Evolutionary conservation across 2,888 invertebrate species (phyloP).

Genomic region (Mimas tiliae): DNA sequence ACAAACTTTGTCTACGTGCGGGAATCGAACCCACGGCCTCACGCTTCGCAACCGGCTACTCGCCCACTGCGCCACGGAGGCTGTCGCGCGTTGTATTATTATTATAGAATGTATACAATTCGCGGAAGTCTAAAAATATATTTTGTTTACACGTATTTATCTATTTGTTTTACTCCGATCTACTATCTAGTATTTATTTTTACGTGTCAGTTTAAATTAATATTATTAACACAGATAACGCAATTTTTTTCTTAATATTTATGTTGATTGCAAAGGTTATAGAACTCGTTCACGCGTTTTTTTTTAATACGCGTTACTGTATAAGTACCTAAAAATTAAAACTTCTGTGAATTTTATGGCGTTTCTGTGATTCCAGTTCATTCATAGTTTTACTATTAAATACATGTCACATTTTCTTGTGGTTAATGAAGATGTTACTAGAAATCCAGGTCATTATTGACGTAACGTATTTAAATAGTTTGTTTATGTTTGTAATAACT

Average conservation of each 20-base stretch:
- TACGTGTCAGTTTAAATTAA: neutral
- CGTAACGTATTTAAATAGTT: neutral
- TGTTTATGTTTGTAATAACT: neutral
- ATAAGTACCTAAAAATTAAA: neutral
- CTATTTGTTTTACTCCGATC: no score
- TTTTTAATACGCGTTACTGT: no score
- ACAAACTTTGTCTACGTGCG: no score
- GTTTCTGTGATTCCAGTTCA: neutral
- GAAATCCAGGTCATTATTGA: neutral
- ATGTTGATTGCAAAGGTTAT: neutral
- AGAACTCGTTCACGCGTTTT: neutral
- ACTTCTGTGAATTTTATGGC: neutral
- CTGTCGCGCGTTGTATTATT: no score
- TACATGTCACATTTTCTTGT: neutral
- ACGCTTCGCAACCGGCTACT: no score
- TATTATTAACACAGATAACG: neutral
- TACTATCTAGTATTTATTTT: no score
- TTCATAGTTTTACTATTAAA: neutral
- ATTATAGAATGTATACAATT: no score
- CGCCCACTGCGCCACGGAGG: no score
- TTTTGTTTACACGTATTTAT: no score
- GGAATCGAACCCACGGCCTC: no score
- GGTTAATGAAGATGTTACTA: neutral
- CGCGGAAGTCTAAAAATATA: no score
- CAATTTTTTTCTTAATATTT: neutral